These are phyloP conservation scores for Acrobasis repandana DNA, from an alignment of 2,888 invertebrate species.

Conservation along the genomic window DNA sequence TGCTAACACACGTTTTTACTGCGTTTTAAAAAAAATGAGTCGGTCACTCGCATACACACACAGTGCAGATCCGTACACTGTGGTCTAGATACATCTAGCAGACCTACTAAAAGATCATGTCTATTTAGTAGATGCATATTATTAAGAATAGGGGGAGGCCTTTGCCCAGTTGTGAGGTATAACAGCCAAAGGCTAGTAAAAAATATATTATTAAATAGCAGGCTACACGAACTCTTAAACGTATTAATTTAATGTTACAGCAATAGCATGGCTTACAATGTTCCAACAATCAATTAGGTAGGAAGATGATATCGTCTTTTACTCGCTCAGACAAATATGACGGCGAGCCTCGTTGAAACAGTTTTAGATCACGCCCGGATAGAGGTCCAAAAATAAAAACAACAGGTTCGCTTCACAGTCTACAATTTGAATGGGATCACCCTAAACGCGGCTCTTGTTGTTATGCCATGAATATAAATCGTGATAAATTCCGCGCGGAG, in stretches of 20 bases:
- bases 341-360: conserved; percentile 25
- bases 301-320: conserved; percentile 2
- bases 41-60: too few species aligned
- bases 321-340: conserved; percentile 12
- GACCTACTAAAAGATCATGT: too few species aligned
- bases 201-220: not conserved
- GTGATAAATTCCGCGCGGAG: conserved; percentile 82
- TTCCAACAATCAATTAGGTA: not conserved
- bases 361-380: conserved; percentile 22
- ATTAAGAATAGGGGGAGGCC: too few species aligned
- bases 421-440: conserved; percentile 73
- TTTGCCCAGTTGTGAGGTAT: too few species aligned
- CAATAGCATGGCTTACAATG: not conserved
- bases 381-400: conserved; percentile 37
- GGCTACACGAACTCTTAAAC: not conserved
- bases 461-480: conserved; percentile 84
- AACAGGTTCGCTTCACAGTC: conserved; percentile 65
- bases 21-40: too few species aligned
- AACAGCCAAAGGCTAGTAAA: too few species aligned
- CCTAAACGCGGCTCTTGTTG: conserved; percentile 78
- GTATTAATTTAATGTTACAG: not conserved
- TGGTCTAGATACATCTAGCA: too few species aligned
- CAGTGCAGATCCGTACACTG: too few species aligned
- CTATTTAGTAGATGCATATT: too few species aligned
- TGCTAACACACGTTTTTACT: too few species aligned